phyloP scores from a whole-genome alignment of 2,888 invertebrate species.

The Bugula neritina region DNA sequence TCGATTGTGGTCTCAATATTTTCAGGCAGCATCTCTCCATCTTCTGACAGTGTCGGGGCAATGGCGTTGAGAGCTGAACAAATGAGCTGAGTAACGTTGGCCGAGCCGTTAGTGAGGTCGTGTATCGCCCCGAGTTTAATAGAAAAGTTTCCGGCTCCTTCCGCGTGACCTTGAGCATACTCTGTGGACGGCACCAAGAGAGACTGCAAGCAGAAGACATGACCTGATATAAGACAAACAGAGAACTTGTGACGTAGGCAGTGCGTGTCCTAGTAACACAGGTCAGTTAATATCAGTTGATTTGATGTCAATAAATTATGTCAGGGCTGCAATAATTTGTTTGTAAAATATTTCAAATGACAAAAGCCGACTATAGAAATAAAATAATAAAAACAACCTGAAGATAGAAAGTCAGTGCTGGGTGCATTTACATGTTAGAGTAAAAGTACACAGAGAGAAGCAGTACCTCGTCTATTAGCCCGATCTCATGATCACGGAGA shows the following conservation, averaged over 20 bases:
- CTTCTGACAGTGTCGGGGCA: slow-evolving; percentile 28
- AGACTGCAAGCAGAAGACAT: neutral
- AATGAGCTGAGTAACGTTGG: slow-evolving; percentile 35
- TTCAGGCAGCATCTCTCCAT: neutral
- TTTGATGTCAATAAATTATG: too few relatives aligned
- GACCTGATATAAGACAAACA: too few relatives aligned
- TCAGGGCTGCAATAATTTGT: too few relatives aligned
- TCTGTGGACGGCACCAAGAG: slow-evolving; percentile 2
- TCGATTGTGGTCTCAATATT: slow-evolving; percentile 14
- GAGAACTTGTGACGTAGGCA: too few relatives aligned
- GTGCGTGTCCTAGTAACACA: too few relatives aligned
- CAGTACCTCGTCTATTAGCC: slow-evolving; percentile 39
- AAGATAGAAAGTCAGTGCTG: too few relatives aligned
- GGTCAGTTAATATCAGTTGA: too few relatives aligned
- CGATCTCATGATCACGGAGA: slow-evolving; percentile 59
- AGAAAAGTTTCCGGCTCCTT: neutral
- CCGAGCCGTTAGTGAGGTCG: slow-evolving; percentile 28
- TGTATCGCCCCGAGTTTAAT: slow-evolving; percentile 7
- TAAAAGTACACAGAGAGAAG: too few relatives aligned
- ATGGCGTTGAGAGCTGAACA: slow-evolving; percentile 35
- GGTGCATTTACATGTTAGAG: too few relatives aligned
- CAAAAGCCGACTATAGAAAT: too few relatives aligned
- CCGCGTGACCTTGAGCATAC: neutral
- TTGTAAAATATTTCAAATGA: too few relatives aligned
- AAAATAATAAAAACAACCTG: too few relatives aligned